A percentile compares a stretch with the other conserved stretches of the same genome.
These are phyloP conservation scores for Tokudaia muenninki DNA, from an alignment of 2,797 vertebrate species.

Conservation along the genomic window DNA sequence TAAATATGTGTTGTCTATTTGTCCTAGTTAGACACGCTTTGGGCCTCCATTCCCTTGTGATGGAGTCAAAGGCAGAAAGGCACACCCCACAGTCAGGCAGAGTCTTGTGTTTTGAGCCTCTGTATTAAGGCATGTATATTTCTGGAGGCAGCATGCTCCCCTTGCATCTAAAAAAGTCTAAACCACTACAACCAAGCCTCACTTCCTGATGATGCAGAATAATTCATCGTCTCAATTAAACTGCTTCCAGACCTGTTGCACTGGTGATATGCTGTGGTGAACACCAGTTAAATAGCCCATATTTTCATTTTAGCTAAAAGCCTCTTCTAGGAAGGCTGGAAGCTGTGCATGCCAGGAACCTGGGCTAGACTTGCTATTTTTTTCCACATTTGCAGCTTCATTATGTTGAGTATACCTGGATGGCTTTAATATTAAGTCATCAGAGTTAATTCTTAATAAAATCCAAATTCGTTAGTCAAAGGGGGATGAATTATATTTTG, in stretches of 20 bases:
- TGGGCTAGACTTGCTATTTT: slow-evolving; percentile 29
- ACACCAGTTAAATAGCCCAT: neutral
- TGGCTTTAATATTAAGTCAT: slow-evolving; percentile 4
- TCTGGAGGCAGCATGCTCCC: neutral
- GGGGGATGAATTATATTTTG: slow-evolving; percentile 1
- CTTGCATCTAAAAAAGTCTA: slow-evolving; percentile 51
- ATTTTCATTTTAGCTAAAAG: slow-evolving; percentile 62
- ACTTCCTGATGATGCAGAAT: slow-evolving; percentile 41
- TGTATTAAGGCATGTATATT: slow-evolving; percentile 1
- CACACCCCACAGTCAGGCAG: neutral
- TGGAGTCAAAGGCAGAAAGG: slow-evolving; percentile 2
- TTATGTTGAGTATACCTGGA: neutral
- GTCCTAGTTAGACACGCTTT: neutral
- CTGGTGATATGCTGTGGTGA: neutral
- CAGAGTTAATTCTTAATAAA: neutral
- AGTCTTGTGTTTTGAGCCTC: neutral
- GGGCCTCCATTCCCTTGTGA: neutral
- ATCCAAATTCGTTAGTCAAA: slow-evolving; percentile 29
- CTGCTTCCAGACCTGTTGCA: slow-evolving; percentile 34
- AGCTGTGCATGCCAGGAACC: neutral
- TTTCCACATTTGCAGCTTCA: neutral
- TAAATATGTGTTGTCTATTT: neutral
- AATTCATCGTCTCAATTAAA: slow-evolving; percentile 73
- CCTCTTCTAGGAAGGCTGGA: slow-evolving; percentile 42
- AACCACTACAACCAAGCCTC: neutral